Conservation (phyloP, 2,113 vertebrate genomes). For the Brienomyrus longianalis region DNA sequence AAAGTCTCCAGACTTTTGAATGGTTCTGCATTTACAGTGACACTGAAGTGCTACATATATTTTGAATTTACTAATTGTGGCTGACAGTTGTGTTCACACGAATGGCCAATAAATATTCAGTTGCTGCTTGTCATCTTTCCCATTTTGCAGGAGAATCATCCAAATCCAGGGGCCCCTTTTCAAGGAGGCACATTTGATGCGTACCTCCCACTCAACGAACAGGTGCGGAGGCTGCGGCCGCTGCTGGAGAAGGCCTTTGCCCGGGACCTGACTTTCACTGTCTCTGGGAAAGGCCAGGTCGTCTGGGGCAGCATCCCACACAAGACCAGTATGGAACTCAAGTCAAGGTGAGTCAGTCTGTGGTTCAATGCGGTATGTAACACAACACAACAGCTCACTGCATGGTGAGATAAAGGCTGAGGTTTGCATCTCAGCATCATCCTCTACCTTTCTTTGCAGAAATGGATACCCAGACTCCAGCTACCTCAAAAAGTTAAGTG, state of each 20-base stretch:
- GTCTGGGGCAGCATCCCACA: slow-evolving; percentile 59
- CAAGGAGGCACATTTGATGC: slow-evolving; percentile 64
- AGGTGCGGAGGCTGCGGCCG: slow-evolving; percentile 44
- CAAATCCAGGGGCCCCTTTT: slow-evolving; percentile 67
- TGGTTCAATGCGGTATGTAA: not conserved
- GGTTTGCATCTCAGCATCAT: not conserved
- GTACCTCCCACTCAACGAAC: slow-evolving; percentile 60
- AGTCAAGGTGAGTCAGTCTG: slow-evolving; percentile 54
- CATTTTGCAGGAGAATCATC: slow-evolving; percentile 57
- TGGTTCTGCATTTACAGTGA: not conserved
- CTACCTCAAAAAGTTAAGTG: slow-evolving; percentile 54
- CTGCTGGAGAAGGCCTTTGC: slow-evolving; percentile 65
- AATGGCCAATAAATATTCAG: not conserved
- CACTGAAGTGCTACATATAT: not conserved
- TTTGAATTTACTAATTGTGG: not conserved
- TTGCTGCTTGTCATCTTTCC: not conserved
- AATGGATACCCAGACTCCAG: slow-evolving; percentile 68
- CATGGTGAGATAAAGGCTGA: not conserved
- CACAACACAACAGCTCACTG: not conserved
- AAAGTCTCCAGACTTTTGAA: not conserved
- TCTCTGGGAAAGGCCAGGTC: slow-evolving; percentile 42
- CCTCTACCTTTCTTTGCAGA: slow-evolving; percentile 39
- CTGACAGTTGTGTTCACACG: not conserved
- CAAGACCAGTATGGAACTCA: slow-evolving; percentile 66
- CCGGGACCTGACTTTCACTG: slow-evolving; percentile 65